These are phyloP conservation scores for Tursiops truncatus DNA, from an alignment of 2,113 vertebrate species.

Conservation along the genomic window DNA sequence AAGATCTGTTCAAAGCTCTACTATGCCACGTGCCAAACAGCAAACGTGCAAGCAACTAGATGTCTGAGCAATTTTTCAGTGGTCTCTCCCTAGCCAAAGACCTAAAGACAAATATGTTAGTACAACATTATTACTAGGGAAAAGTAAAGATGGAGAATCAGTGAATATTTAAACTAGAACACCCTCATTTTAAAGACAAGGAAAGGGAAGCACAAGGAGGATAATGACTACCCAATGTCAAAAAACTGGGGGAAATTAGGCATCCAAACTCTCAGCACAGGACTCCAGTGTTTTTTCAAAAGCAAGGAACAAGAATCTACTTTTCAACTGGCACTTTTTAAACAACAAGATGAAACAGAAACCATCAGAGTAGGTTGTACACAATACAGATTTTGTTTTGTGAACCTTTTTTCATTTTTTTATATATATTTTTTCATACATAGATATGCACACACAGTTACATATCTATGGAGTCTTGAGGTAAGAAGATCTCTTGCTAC, in stretches of 20 bases:
- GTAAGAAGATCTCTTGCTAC: slow-evolving; percentile 39
- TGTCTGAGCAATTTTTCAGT: slow-evolving; percentile 28
- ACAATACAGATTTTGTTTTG: slow-evolving; percentile 9
- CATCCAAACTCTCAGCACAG: not conserved
- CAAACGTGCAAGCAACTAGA: not conserved
- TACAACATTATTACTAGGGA: not conserved
- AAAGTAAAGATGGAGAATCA: not conserved
- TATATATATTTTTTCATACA: not conserved
- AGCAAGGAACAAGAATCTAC: not conserved
- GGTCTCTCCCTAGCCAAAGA: not conserved
- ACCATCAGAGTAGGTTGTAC: slow-evolving; percentile 2
- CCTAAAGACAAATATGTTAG: not conserved
- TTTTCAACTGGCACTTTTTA: not conserved
- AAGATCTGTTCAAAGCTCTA: slow-evolving; percentile 18
- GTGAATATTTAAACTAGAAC: slow-evolving; percentile 18
- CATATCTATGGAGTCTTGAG: not conserved
- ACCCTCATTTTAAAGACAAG: not conserved
- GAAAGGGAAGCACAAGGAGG: not conserved
- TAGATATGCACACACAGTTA: not conserved
- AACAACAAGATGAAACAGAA: slow-evolving; percentile 9
- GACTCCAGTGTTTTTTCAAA: not conserved
- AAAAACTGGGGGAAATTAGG: not conserved
- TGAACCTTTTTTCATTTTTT: not conserved
- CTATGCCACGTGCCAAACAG: not conserved
- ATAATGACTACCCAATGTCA: not conserved